These are phyloP conservation scores for Meiosimyza decipiens DNA, from an alignment of 2,888 invertebrate genomes.

Conservation along the genomic window DNA sequence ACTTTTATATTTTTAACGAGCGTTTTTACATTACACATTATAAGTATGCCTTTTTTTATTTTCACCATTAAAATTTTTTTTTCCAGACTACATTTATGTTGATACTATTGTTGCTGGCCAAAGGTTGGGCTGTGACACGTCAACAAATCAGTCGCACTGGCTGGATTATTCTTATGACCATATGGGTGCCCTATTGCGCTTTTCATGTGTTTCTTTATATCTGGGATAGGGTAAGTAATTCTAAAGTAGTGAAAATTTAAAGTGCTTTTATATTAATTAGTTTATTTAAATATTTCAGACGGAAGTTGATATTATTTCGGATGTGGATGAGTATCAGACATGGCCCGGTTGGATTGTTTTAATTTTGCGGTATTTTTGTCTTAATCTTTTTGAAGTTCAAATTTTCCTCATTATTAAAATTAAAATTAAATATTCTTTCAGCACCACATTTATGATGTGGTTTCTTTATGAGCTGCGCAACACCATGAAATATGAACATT, in stretches of 20 bases:
- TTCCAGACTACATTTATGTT: constrained; percentile 93
- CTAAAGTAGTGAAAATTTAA: not conserved
- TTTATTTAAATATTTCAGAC: constrained; percentile 72
- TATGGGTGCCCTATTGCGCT: constrained; percentile 92
- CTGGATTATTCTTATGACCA: constrained; percentile 68
- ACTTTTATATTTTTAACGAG: too few relatives aligned
- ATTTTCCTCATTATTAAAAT: not conserved
- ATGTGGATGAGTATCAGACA: constrained; percentile 96
- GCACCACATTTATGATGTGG: constrained; percentile 86
- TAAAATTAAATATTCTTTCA: constrained; percentile 48
- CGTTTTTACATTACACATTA: too few relatives aligned
- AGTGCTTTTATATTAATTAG: not conserved
- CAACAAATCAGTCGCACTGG: constrained; percentile 89
- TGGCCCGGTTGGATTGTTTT: constrained; percentile 97
- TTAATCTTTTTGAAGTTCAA: not conserved
- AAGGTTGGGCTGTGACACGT: constrained; percentile 96
- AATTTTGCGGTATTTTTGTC: constrained; percentile 70
- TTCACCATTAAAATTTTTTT: not conserved
- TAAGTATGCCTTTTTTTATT: too few relatives aligned
- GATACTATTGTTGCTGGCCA: constrained; percentile 88
- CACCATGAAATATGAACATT: constrained; percentile 84
- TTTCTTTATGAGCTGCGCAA: constrained; percentile 80
- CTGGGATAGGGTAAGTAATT: constrained; percentile 88
- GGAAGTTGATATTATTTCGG: constrained; percentile 95
- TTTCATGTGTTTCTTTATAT: constrained; percentile 93